Conservation (phyloP, 2,113 vertebrate species). For the Oxyruncus cristatus region DNA sequence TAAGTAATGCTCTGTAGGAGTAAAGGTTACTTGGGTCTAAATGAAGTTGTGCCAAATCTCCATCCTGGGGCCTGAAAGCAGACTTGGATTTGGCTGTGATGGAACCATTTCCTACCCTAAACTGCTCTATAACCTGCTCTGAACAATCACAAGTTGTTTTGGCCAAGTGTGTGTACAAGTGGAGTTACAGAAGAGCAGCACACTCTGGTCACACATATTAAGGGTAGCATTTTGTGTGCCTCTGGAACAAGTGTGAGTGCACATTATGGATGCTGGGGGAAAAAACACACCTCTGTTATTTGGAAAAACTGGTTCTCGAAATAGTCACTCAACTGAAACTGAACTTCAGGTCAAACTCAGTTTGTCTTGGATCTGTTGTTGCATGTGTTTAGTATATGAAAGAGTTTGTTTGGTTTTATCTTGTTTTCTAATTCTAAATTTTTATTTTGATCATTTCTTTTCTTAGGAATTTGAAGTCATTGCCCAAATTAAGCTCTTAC, state of each 20-base stretch:
- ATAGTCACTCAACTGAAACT: background rate
- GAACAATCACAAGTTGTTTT: background rate
- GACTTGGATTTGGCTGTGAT: background rate
- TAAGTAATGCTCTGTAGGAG: background rate
- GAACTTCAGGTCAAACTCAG: background rate
- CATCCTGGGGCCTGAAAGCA: background rate
- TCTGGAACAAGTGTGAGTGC: background rate
- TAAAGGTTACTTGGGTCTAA: background rate
- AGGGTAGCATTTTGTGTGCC: background rate
- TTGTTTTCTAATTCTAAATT: background rate
- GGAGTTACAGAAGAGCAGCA: background rate
- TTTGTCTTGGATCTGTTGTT: background rate
- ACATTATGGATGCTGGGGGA: background rate
- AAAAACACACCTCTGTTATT: background rate
- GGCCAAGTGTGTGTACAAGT: background rate
- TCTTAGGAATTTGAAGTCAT: conserved; percentile 94
- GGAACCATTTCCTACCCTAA: background rate
- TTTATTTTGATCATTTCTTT: background rate
- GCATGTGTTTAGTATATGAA: background rate
- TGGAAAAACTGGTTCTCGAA: background rate
- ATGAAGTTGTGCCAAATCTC: background rate
- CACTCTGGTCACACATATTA: fast-evolving
- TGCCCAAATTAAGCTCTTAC: conserved; percentile 92
- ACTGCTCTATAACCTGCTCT: background rate
- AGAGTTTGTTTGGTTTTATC: background rate